Evolutionary conservation across 2,113 vertebrate genomes (phyloP).

Genomic region (Addax nasomaculatus): DNA sequence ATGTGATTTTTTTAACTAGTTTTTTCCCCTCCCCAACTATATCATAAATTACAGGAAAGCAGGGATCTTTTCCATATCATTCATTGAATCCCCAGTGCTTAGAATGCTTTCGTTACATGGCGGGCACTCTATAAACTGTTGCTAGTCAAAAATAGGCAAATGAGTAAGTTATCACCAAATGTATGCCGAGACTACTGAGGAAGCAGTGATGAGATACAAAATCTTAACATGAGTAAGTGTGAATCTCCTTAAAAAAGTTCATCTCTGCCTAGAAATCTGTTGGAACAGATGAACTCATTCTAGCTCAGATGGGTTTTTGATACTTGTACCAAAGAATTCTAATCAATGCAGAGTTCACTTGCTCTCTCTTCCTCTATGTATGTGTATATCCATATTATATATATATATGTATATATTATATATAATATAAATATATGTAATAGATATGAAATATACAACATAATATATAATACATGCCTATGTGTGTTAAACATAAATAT

Average conservation of each 20-base stretch:
- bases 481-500: background rate
- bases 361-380: background rate
- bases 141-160: background rate
- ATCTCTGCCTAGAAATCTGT: background rate
- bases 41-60: background rate
- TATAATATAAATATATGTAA: background rate
- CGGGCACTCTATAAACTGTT: background rate
- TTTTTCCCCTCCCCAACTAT: background rate
- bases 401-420: background rate
- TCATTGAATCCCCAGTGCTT: background rate
- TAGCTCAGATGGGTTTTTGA: background rate
- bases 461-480: background rate
- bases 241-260: background rate
- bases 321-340: background rate
- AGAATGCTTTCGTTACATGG: background rate
- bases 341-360: background rate
- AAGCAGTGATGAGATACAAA: background rate
- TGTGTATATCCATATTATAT: background rate
- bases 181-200: background rate
- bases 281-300: background rate
- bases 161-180: background rate
- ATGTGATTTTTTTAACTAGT: background rate
- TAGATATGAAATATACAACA: background rate
- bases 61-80: background rate
- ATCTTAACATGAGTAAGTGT: background rate